phyloP scores from a whole-genome alignment of 2,888 invertebrate genomes.

The Chymomyza procnemis region DNA sequence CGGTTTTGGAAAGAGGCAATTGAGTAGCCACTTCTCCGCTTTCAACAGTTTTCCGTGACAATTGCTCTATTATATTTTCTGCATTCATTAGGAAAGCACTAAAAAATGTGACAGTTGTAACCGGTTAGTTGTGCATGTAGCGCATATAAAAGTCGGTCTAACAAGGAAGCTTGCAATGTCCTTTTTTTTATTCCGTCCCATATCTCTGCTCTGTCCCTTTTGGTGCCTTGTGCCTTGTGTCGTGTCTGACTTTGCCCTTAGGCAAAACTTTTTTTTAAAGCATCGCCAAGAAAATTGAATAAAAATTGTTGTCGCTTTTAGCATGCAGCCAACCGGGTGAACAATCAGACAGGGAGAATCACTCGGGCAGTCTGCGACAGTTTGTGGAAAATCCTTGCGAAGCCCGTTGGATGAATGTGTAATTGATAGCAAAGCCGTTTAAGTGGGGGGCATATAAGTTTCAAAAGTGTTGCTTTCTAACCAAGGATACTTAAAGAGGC shows the following conservation, averaged over 20 bases:
- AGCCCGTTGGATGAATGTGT: constrained; percentile 64
- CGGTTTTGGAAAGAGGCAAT: no score
- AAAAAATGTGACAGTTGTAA: no score
- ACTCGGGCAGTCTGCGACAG: constrained; percentile 13
- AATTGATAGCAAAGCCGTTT: constrained; percentile 56
- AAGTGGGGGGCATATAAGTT: background rate
- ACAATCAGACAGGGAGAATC: background rate
- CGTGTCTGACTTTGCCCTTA: constrained; percentile 6
- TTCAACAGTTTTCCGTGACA: no score
- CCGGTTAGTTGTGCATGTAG: no score
- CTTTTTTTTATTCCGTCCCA: constrained; percentile 27
- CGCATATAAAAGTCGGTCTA: no score
- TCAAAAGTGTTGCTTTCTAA: background rate
- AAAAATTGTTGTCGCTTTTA: constrained; percentile 56
- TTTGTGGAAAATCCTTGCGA: constrained; percentile 48
- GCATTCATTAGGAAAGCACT: no score
- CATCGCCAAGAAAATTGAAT: constrained; percentile 59
- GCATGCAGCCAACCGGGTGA: background rate
- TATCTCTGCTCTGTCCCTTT: background rate
- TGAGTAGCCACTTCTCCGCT: no score
- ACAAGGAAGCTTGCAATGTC: no score
- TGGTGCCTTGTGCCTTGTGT: background rate
- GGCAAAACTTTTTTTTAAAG: constrained; percentile 39
- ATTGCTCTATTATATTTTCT: no score
- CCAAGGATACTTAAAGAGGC: background rate